Conservation (phyloP, 1,140 invertebrate species). For the Drosophila nigrodunni region DNA sequence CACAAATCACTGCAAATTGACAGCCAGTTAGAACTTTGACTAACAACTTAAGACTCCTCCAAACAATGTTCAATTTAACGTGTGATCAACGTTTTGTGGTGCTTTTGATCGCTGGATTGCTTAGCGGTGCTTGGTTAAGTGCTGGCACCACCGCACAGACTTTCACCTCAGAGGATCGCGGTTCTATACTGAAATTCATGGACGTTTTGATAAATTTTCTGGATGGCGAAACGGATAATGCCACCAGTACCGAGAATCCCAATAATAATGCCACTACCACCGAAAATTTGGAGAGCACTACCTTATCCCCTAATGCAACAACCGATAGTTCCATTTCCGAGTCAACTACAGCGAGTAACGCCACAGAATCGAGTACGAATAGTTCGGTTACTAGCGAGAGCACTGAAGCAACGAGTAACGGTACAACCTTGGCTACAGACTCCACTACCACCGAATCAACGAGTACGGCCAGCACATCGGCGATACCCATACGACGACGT, state of each 20-base stretch:
- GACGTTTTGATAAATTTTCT: conserved; percentile 60
- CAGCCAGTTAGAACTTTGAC: conserved; percentile 41
- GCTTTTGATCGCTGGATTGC: conserved; percentile 33
- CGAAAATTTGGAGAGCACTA: conserved; percentile 30
- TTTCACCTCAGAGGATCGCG: conserved; percentile 58
- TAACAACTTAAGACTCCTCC: conserved; percentile 8
- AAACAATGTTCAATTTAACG: conserved; percentile 31
- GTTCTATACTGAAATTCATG: conserved; percentile 63
- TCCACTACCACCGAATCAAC: background rate
- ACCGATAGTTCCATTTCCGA: conserved; percentile 18
- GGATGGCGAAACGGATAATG: conserved; percentile 49
- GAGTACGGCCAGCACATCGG: conserved; percentile 2
- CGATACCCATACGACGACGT: conserved; percentile 15
- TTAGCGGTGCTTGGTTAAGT: conserved; percentile 11
- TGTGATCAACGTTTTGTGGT: conserved; percentile 41
- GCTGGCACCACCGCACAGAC: conserved; percentile 36
- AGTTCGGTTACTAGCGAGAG: conserved; percentile 3
- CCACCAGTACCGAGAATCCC: conserved; percentile 22
- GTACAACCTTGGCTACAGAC: background rate
- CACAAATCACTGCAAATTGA: background rate
- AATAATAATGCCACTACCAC: conserved; percentile 1
- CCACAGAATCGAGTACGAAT: background rate
- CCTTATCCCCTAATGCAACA: background rate
- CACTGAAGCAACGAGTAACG: conserved; percentile 1
- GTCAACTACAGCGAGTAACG: conserved; percentile 11